Conservation (phyloP, 2,797 vertebrate species). For the Characodon lateralis region DNA sequence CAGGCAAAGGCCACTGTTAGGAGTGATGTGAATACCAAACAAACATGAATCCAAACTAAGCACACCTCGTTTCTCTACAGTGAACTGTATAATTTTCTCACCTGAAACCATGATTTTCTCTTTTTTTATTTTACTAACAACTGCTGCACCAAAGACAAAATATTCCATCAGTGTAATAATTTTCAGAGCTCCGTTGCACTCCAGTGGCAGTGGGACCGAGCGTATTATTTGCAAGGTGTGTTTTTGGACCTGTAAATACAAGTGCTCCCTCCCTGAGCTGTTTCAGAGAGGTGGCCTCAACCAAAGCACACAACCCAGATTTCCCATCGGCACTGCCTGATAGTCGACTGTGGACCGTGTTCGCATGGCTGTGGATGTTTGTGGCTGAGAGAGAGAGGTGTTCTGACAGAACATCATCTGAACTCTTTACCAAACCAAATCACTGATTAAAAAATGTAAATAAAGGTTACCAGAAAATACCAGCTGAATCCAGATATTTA, state of each 20-base stretch:
- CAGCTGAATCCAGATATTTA: background rate
- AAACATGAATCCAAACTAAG: slow-evolving; percentile 39
- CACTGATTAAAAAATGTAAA: background rate
- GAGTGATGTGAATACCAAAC: slow-evolving; percentile 57
- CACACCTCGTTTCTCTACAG: slow-evolving; percentile 20
- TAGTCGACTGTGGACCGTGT: slow-evolving; percentile 49
- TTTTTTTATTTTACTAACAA: slow-evolving; percentile 7
- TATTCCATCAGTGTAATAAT: slow-evolving; percentile 48
- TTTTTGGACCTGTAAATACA: slow-evolving; percentile 70
- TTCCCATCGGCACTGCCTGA: slow-evolving; percentile 62
- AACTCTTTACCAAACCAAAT: background rate
- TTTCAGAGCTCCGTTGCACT: slow-evolving; percentile 40
- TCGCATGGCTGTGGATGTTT: slow-evolving; percentile 52
- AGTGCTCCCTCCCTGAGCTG: slow-evolving; percentile 55
- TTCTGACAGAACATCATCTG: slow-evolving; percentile 40
- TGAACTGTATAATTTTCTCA: slow-evolving; percentile 42
- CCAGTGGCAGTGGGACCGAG: slow-evolving; percentile 24
- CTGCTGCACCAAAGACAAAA: slow-evolving; percentile 38
- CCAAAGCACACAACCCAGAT: slow-evolving; percentile 72
- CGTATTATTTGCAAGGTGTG: slow-evolving; percentile 63
- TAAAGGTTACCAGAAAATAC: background rate
- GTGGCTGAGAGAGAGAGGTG: slow-evolving; percentile 45
- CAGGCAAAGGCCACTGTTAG: slow-evolving; percentile 41
- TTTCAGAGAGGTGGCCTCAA: slow-evolving; percentile 66
- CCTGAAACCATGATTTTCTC: slow-evolving; percentile 33